Conservation (phyloP, 2,888 invertebrate species). For the Agonopterix alstromeriana region DNA sequence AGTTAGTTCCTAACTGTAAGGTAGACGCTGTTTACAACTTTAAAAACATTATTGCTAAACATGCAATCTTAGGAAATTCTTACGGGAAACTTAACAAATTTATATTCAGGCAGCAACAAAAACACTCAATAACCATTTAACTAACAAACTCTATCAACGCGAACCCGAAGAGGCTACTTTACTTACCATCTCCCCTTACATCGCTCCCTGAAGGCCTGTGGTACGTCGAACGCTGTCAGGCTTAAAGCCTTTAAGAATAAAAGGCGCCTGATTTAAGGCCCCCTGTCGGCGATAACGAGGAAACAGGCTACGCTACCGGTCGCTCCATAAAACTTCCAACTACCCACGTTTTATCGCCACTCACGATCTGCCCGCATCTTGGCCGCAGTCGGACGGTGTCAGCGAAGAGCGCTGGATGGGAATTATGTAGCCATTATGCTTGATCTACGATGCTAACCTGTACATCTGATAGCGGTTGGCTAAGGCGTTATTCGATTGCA, state of each 20-base stretch:
- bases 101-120: conserved; percentile 2
- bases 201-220: conserved; percentile 25
- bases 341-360: conserved; percentile 53
- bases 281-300: conserved; percentile 62
- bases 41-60: conserved; percentile 2
- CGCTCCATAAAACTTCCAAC: conserved; percentile 61
- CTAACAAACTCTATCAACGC: conserved; percentile 19
- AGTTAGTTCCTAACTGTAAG: conserved; percentile 25
- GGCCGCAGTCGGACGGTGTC: conserved; percentile 49
- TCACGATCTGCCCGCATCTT: conserved; percentile 58
- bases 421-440: conserved; percentile 57
- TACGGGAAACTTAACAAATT: not conserved
- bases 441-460: conserved; percentile 41
- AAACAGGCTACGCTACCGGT: conserved; percentile 54
- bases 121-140: conserved; percentile 16
- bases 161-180: conserved; percentile 27
- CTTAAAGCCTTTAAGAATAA: conserved; percentile 57
- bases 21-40: conserved; percentile 1
- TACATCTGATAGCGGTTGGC: conserved; percentile 38
- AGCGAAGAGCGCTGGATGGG: conserved; percentile 46
- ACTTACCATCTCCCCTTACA: conserved; percentile 25
- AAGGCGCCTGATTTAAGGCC: conserved; percentile 63
- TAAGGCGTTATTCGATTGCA: conserved; percentile 20
- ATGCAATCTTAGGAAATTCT: not conserved
- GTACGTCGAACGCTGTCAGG: conserved; percentile 36